These are phyloP conservation scores for Melanostigma gelatinosum DNA, from an alignment of 2,113 vertebrate species.

Conservation along the genomic window DNA sequence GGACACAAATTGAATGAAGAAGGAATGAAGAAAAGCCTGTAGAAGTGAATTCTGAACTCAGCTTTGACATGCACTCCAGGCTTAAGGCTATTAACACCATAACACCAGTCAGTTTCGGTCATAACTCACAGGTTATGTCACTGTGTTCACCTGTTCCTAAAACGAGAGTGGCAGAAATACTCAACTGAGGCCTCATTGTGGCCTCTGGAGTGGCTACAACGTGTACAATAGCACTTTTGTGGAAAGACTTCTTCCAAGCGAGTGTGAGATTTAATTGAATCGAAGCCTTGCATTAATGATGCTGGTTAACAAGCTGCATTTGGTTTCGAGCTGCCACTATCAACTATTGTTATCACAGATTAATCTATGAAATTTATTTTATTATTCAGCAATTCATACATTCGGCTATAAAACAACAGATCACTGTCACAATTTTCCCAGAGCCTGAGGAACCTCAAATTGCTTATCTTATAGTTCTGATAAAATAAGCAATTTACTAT, in stretches of 20 bases:
- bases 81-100: conserved; percentile 10
- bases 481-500: neutral
- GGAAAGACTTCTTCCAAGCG: neutral
- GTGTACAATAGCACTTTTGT: neutral
- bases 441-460: neutral
- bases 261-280: conserved; percentile 1
- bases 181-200: neutral
- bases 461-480: neutral
- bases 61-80: conserved; percentile 42
- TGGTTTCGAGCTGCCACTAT: neutral
- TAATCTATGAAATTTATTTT: neutral
- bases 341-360: neutral
- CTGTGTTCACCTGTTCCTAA: conserved; percentile 6
- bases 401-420: neutral
- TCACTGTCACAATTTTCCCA: no score
- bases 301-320: neutral
- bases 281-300: neutral
- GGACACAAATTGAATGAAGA: neutral
- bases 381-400: no score
- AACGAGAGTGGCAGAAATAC: neutral
- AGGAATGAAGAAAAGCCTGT: conserved; percentile 74
- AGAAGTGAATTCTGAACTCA: conserved; percentile 4
- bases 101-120: conserved; percentile 28
- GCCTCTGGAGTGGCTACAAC: neutral
- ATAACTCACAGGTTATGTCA: conserved; percentile 30